Evolutionary conservation across 2,888 invertebrate species (phyloP), one percentile per base, ranked within the genome.

Genomic region (Linnaemya tessellans): DNA sequence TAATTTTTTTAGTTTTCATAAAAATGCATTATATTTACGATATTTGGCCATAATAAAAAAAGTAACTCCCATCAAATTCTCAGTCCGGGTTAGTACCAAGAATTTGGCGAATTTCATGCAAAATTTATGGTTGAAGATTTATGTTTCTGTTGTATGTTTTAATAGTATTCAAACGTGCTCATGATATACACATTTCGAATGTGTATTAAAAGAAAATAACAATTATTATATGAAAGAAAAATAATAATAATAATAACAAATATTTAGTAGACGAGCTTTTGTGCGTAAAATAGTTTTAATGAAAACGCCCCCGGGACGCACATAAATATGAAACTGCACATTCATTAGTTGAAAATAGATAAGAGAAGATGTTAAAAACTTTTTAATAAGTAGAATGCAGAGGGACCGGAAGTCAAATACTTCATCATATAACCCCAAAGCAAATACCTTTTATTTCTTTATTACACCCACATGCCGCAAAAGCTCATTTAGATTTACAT

Each of bases 271-370:
- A 86, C 75, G 77, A 80, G 86, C 80, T 86, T 80, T 83, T 84
- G 67, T 86, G 83, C 80, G 80, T 83, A 77, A 83, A 83, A 83
- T 86, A 83, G 80, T 86, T 86, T 83, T 83, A 86, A 83, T 80
- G 86, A 86, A 86, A 80, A 83, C 77, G 86, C 80, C 80, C 86
- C 75, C 67, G 71, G 80, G 83, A 77, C 71, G 54, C 74, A 38
- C 38, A 38, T 38, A 73, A 62, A 84, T 58, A 75, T 43, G 64
- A 60, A 84, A 22, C 64, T 80, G 43, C 84, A 80, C 70, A 84
- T 71, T 84, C 74, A 75, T 80, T 80, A 75, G 79, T 80, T 80
- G 65, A 41, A 75, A 80, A 84, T 58, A 80, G 80, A 84, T 84
- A 75, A 80, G 80, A 70, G 80, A 84, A 73, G 22, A 84, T 75